Base-by-base conservation (phyloP, 2,797 vertebrate genomes). In the Setipinna tenuifilis region DNA sequence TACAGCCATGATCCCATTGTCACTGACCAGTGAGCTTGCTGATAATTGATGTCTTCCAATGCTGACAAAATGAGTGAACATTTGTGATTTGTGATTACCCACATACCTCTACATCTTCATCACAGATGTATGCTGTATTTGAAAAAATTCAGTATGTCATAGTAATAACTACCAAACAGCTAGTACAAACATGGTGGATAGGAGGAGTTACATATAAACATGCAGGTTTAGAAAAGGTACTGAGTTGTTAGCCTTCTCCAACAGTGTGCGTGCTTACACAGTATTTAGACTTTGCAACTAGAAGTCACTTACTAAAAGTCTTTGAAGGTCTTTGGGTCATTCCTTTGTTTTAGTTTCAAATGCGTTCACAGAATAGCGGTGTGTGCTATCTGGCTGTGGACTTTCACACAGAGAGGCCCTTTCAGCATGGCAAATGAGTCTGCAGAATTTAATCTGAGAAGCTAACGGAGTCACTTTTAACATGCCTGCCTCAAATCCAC, bases 401-500 rank as follows among this genome's bases (percentile, higher is more conserved):
- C 71, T 84, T 35, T 85, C 83, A 75, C 28, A 90, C 87, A 93
- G 87, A 90, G 88, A 86, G 85, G 85, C 41, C 85, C 83, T 90
- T 91, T 92, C 44, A 87, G 89, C 75, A 31, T 12, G 46, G 83
- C 7, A 65, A 1, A 68, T 89, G 91, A 92, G 86, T 90, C 84
- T 85, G 89, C 89, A 91, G 90, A 91, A 88, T 89, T 83, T 16
- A 88, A 90, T 88, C 86, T 82, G 78, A 86, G 21, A 14, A 44
- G 71, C 35, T 78, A 78, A 78, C 41, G 19, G 71, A 78, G 71
- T n/a, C 71, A 41, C 31, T 78, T 44, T 54, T 21, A 41, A 78
- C 28, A 75, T 14, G 31, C 9, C 61, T 35, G 28, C 16, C 31
- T 21, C 35, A 78, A 78, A 78, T 44, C 31, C 31, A 78, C 71